Conservation (phyloP, 2,888 invertebrate species). For the Tineola bisselliella region DNA sequence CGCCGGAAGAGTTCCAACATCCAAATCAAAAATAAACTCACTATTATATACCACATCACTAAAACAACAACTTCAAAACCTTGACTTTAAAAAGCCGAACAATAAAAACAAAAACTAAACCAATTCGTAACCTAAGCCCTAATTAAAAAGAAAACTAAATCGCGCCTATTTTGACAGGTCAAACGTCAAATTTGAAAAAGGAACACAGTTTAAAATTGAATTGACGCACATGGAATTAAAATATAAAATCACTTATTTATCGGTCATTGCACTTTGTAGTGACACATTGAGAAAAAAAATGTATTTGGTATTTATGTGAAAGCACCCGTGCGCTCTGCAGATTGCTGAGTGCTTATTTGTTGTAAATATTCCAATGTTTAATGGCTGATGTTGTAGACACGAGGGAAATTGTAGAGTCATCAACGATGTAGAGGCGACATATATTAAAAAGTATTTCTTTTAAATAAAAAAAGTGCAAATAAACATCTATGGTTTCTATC, state of each 20-base stretch:
- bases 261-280: neutral
- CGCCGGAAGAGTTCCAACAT: slow-evolving; percentile 51
- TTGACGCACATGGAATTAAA: neutral
- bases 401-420: slow-evolving; percentile 8
- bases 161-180: neutral
- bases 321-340: slow-evolving; percentile 10
- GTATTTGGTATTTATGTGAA: neutral
- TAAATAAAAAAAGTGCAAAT: no score
- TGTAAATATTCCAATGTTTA: slow-evolving; percentile 11
- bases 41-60: slow-evolving; percentile 47
- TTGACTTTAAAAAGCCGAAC: neutral
- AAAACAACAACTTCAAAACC: neutral
- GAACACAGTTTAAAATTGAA: neutral
- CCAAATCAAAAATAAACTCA: slow-evolving; percentile 56
- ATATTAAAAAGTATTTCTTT: neutral
- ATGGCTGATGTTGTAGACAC: neutral
- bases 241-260: slow-evolving; percentile 2
- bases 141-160: neutral
- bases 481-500: no score
- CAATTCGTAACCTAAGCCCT: neutral
- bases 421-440: neutral
- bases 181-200: neutral
- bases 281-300: neutral
- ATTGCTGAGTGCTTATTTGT: slow-evolving; percentile 8
- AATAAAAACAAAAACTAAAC: neutral